Evolutionary conservation across 2,113 vertebrate genomes (phyloP).

Genomic region (Orientallactaga bullata): DNA sequence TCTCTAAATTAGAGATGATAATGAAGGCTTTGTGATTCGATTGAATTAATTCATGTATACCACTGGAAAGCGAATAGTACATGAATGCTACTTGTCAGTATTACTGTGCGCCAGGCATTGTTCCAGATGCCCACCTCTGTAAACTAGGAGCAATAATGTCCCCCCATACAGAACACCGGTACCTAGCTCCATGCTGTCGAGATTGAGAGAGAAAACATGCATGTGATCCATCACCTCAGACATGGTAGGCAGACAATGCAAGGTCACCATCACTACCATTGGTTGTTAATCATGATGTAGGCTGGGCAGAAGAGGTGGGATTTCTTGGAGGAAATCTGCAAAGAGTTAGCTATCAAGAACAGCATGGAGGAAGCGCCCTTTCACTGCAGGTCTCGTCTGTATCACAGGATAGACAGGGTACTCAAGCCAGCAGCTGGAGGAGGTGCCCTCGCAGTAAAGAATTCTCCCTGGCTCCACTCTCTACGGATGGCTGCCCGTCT

Average conservation of each 20-base stretch:
- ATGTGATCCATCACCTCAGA: accelerated
- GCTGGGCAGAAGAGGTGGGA: neutral
- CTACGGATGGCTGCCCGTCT: neutral
- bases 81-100: neutral
- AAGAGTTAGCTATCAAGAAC: neutral
- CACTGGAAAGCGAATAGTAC: neutral
- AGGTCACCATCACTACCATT: neutral
- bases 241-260: accelerated
- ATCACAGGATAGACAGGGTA: neutral
- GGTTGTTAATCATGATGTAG: no score
- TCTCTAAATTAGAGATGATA: neutral
- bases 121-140: neutral
- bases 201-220: neutral
- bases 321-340: neutral
- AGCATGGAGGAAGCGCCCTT: neutral
- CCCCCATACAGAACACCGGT: neutral
- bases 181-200: neutral
- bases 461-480: neutral
- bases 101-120: neutral
- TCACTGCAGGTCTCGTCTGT: neutral
- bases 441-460: neutral
- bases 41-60: neutral
- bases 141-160: neutral
- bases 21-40: neutral
- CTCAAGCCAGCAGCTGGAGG: neutral